These are phyloP conservation scores for Drosophila gaucha DNA, from an alignment of 2,888 invertebrate genomes.

Conservation along the genomic window DNA sequence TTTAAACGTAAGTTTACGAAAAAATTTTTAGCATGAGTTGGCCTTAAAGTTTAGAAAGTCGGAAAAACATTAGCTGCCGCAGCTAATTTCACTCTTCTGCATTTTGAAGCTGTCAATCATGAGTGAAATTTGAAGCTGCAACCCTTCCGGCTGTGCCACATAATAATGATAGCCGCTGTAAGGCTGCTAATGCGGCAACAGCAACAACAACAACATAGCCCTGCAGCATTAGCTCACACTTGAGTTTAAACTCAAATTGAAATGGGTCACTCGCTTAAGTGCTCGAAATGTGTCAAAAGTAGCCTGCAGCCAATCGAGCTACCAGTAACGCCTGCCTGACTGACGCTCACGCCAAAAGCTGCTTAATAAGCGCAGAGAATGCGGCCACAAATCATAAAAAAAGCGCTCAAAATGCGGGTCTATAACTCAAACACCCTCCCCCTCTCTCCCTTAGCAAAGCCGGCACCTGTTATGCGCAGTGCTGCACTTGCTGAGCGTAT, in stretches of 20 bases:
- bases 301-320: constrained; percentile 61
- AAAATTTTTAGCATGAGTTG: constrained; percentile 8
- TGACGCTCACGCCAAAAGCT: constrained; percentile 47
- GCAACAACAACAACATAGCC: constrained; percentile 15
- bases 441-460: constrained; percentile 9
- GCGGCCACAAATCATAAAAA: constrained; percentile 47
- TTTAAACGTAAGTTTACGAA: constrained; percentile 62
- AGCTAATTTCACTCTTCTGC: constrained; percentile 36
- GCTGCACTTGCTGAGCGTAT: constrained; percentile 52
- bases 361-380: constrained; percentile 68
- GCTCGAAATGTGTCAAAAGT: constrained; percentile 71
- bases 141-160: constrained; percentile 50
- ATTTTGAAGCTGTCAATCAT: constrained; percentile 17
- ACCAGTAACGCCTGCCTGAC: constrained; percentile 49
- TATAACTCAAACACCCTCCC: constrained; percentile 29
- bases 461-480: constrained; percentile 58
- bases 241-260: constrained; percentile 38
- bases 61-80: constrained; percentile 20
- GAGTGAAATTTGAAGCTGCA: constrained; percentile 31
- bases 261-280: constrained; percentile 75
- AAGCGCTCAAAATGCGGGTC: constrained; percentile 26
- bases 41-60: constrained; percentile 43
- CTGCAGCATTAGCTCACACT: constrained; percentile 32
- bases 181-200: constrained; percentile 63
- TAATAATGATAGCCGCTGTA: constrained; percentile 43